These are phyloP conservation scores for Verasper variegatus DNA, from an alignment of 2,113 vertebrate species.

Conservation along the genomic window DNA sequence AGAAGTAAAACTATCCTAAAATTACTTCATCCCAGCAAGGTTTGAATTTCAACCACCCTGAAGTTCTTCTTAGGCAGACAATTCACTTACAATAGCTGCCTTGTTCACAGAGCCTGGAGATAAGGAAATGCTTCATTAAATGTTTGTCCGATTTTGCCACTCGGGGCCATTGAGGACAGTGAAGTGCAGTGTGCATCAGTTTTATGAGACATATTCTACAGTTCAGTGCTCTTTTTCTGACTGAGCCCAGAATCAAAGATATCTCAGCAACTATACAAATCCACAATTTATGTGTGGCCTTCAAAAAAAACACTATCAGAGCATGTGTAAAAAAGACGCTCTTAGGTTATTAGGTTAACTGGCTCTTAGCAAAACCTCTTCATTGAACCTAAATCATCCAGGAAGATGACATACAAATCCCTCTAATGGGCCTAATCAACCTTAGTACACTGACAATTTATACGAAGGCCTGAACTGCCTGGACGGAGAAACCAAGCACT, in stretches of 20 bases:
- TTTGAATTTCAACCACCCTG: too few relatives aligned
- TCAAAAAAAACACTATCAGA: background rate
- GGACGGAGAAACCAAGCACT: slow-evolving; percentile 3
- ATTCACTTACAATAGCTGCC: background rate
- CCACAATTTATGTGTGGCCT: background rate
- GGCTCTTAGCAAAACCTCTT: background rate
- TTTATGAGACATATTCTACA: slow-evolving; percentile 26
- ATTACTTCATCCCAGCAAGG: background rate
- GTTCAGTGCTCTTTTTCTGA: background rate
- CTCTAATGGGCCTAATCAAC: slow-evolving; percentile 17
- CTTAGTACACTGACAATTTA: slow-evolving; percentile 21
- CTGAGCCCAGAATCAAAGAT: slow-evolving; percentile 11
- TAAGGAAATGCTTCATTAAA: slow-evolving; percentile 40
- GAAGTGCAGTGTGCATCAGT: slow-evolving; percentile 13
- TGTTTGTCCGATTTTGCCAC: slow-evolving; percentile 38
- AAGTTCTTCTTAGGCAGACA: slow-evolving; percentile 14
- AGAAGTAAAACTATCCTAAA: slow-evolving; percentile 7
- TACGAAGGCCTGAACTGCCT: background rate
- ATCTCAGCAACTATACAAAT: background rate
- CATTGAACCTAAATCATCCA: background rate
- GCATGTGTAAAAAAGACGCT: background rate
- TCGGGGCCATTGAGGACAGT: slow-evolving; percentile 31
- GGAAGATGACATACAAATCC: slow-evolving; percentile 6
- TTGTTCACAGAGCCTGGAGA: slow-evolving; percentile 1
- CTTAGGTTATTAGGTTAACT: background rate